phyloP scores from a whole-genome alignment of 2,888 invertebrate species.

The Oscheius sp. region DNA sequence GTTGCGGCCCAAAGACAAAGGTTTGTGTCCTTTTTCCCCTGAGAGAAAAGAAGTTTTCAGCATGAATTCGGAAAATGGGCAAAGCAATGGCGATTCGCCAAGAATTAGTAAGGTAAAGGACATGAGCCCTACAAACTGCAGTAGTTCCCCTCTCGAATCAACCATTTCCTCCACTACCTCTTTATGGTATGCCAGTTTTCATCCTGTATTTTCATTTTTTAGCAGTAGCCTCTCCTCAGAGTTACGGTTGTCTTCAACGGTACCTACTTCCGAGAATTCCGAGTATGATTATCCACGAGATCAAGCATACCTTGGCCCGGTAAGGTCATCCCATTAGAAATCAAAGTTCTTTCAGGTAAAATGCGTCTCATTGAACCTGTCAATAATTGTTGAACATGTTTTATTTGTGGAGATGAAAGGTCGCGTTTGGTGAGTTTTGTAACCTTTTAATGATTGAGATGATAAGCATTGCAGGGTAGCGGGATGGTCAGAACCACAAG shows the following conservation, averaged over 20 bases:
- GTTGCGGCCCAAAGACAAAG: conserved; percentile 12
- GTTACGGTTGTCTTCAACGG: conserved; percentile 10
- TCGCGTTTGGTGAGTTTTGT: conserved; percentile 14
- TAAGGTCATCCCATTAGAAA: not conserved
- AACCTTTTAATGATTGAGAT: not conserved
- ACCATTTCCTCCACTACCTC: conserved; percentile 25
- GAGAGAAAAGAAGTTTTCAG: not conserved
- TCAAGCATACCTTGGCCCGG: conserved; percentile 8
- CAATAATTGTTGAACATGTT: conserved; percentile 29
- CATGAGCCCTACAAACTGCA: conserved; percentile 5
- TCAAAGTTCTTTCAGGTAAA: conserved; percentile 16
- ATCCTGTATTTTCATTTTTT: not conserved
- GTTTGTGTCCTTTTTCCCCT: not conserved
- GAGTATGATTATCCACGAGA: conserved; percentile 20
- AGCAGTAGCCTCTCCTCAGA: conserved; percentile 30
- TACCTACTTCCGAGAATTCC: conserved; percentile 6
- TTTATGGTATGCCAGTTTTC: conserved; percentile 1
- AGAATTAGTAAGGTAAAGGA: not conserved
- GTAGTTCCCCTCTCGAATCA: conserved; percentile 21
- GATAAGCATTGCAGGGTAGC: conserved; percentile 8
- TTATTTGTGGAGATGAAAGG: conserved; percentile 21
- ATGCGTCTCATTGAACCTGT: conserved; percentile 24
- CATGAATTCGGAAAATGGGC: conserved; percentile 4
- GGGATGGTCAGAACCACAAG: conserved; percentile 30
- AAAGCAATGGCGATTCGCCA: not conserved